Base-by-base conservation (phyloP, 2,113 vertebrate species). In the Periophthalmodon schlosseri region DNA sequence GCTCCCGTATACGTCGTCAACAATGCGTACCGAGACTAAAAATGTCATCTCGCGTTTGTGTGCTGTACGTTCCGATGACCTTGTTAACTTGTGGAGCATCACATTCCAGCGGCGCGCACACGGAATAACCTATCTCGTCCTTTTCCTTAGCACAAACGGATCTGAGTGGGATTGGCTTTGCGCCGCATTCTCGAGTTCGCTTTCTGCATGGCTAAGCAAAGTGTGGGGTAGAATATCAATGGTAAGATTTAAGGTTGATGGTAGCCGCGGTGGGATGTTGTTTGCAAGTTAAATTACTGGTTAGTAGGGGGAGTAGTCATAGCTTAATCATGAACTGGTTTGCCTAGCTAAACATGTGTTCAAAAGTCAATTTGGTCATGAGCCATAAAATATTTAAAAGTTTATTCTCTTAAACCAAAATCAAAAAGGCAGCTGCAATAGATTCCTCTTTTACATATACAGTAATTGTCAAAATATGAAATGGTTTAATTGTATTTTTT, bases 41-140 rank as follows among this genome's bases (percentile, higher is more conserved):
- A 60, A 28, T 15, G 57, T 60, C 57, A 60, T 60, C 57, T 15
- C 15, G 57, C 1, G 57, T 60, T 60, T 54, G 39, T 82, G 82
- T 69, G 85, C 82, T 77, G 78, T 73, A 44, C 70, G 70, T 84
- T 68, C 84, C 83, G 70, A 83, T 87, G 86, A 87, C 86, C 84
- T 83, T 83, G 80, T 86, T 84, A 79, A 82, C 83, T 85, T 84
- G 82, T 88, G 82, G 73, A 90, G 81, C 87, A 82, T 87, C 82
- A 81, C 82, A 75, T 47, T 80, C 68, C 72, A 68, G 77, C 15
- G 15, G 49, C 46, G 64, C 56, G 24, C 8, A 73, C 16, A n/a
- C 66, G 47, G 24, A 65, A 14, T 47, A 61, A 67, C 39, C 49
- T 73, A 68, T 16, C 24, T n/a, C 56, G 54, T 33, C 28, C 54